phyloP scores from a whole-genome alignment of 2,113 vertebrate genomes.

The Balaeniceps rex region DNA sequence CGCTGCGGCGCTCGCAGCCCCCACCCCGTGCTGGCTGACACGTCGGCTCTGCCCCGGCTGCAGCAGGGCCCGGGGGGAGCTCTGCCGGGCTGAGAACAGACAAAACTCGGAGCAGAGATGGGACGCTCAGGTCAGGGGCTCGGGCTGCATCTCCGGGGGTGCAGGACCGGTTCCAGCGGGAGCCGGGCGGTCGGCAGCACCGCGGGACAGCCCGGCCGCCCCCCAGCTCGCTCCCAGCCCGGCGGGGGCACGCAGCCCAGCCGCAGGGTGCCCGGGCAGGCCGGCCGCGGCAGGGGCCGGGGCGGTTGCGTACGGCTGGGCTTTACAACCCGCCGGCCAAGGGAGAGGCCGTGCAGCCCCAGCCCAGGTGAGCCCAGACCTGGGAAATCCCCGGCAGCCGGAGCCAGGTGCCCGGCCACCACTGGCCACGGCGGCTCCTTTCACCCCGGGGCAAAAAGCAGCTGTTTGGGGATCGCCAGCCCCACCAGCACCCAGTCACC shows the following conservation, averaged over 20 bases:
- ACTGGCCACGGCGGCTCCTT: neutral
- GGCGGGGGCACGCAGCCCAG: fast-evolving
- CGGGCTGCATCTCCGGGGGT: fast-evolving
- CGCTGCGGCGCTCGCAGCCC: neutral
- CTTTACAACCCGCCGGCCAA: neutral
- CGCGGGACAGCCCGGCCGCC: fast-evolving
- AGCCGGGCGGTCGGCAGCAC: neutral
- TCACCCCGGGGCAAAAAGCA: fast-evolving
- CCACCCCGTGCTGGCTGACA: neutral
- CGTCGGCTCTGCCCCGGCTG: neutral
- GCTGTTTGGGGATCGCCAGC: neutral
- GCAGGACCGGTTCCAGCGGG: neutral
- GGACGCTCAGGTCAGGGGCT: neutral
- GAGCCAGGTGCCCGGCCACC: neutral
- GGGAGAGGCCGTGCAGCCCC: neutral
- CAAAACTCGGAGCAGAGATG: neutral
- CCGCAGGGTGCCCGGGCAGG: neutral
- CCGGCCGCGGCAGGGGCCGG: fast-evolving
- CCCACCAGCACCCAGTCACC: fast-evolving
- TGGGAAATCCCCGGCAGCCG: neutral
- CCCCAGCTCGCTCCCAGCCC: neutral
- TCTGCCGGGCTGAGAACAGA: neutral
- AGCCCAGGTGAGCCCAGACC: neutral
- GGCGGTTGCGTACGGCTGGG: fast-evolving
- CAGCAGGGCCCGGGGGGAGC: neutral